Evolutionary conservation across 2,797 vertebrate genomes (phyloP).

Genomic region (Phoeniculus purpureus): DNA sequence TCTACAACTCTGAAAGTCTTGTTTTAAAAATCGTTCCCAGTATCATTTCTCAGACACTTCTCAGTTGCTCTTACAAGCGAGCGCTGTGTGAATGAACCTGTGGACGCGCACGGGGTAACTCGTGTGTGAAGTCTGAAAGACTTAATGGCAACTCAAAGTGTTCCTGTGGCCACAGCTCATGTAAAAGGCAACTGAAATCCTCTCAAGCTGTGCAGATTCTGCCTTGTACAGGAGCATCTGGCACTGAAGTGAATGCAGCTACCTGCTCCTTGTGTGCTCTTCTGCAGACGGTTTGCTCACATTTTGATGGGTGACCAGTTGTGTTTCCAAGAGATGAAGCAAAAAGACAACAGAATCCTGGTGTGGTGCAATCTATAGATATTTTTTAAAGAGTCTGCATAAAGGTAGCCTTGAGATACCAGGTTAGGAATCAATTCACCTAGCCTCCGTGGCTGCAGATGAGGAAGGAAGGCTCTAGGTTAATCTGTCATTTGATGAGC

Average conservation of each 20-base stretch:
- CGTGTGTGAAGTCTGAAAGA: conserved; percentile 15
- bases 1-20: neutral
- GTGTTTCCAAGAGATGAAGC: neutral
- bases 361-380: rapidly evolving
- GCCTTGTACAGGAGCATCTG: neutral
- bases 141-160: conserved; percentile 49
- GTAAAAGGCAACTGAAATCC: neutral
- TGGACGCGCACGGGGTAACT: neutral
- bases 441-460: neutral
- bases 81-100: neutral
- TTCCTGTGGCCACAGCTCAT: conserved; percentile 49
- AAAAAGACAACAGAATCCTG: neutral
- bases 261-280: neutral
- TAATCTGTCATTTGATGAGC: neutral
- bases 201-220: neutral
- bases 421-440: neutral
- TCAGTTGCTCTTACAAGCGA: neutral
- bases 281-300: neutral
- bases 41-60: neutral
- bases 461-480: neutral
- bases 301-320: neutral
- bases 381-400: neutral
- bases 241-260: neutral
- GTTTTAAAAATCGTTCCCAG: neutral
- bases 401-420: neutral